These are phyloP conservation scores for Pollenia angustigena DNA, from an alignment of 2,888 invertebrate genomes.

Conservation along the genomic window DNA sequence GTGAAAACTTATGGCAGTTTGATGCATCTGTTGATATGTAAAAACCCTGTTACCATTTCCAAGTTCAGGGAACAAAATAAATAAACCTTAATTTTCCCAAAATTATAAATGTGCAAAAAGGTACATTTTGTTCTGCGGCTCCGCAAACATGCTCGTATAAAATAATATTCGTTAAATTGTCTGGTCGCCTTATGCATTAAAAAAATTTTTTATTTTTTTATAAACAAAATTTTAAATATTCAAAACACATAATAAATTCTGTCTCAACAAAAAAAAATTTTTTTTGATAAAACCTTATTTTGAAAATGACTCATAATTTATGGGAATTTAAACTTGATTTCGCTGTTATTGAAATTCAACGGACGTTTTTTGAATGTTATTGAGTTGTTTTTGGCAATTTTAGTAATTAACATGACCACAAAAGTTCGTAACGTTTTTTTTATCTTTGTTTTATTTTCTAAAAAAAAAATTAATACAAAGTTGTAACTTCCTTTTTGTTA, in stretches of 20 bases:
- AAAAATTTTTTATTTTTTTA: conserved; percentile 7
- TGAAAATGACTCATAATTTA: conserved; percentile 49
- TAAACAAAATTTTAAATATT: conserved; percentile 47
- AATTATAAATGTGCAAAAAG: too few species aligned
- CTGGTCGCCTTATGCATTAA: conserved; percentile 5
- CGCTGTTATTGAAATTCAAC: conserved; percentile 18
- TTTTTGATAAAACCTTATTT: neutral
- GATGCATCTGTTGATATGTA: too few species aligned
- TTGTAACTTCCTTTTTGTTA: conserved; percentile 29
- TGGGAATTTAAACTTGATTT: conserved; percentile 28
- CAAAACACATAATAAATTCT: conserved; percentile 53
- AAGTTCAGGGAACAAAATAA: too few species aligned
- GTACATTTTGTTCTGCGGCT: too few species aligned
- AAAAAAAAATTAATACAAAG: neutral
- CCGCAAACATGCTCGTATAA: too few species aligned
- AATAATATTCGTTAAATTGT: too few species aligned
- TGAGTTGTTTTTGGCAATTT: conserved; percentile 21
- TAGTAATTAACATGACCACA: conserved; percentile 36
- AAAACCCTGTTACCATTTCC: too few species aligned
- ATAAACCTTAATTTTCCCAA: too few species aligned
- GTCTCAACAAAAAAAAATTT: neutral
- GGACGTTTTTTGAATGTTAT: conserved; percentile 4
- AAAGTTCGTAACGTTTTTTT: neutral
- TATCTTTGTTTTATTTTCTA: neutral
- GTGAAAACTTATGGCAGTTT: too few species aligned